Evolutionary conservation across 2,888 invertebrate genomes (phyloP), one percentile per base, ranked within the genome.

Genomic region (Octodonta nipae): DNA sequence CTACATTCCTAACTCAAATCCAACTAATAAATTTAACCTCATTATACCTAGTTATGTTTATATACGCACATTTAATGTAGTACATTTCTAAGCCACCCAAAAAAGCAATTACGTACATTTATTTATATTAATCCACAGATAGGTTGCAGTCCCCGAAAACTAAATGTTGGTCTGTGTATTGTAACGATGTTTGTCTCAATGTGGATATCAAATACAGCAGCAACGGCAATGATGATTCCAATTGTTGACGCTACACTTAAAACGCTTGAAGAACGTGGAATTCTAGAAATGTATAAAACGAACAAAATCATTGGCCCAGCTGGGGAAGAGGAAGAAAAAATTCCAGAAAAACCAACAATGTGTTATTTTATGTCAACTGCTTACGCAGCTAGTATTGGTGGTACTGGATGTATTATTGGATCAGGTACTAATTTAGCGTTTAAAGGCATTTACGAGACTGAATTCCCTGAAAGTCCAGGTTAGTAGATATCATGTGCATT

Each of bases 141-240:
- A 3, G 61, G 61, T 10, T 61, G 61, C 44, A 58, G 58, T 34
- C 61, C 61, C 5, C 44, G 58, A 24, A 80, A 81, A 55, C 62
- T 89, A 34, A 83, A 87, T 61, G 73, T 89, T 51, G 89, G 89
- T 0, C 66, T 91, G 29, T 81, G 88, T 50, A 68, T 78, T 40
- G 87, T 87, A 10, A 87, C 89, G 1, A 88, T 86, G 84, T 86
- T 89, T 51, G 74, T 92, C 44, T 89, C 89, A 0, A 91, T 92
- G 89, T 92, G 91, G 91, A 88, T 92, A 45, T 88, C 87, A 5
- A 92, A 92, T 58, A 91, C 91, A 0, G 91, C 92, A 1, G 87
- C 86, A 2, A 81, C 86, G 1, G 87, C 88, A 2, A 87, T 91
- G 85, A 89, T 91, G 89, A 78, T 87, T 37, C 89, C 89, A 1